phyloP scores from a whole-genome alignment of 1,140 invertebrate genomes.

The Zaprionus kolodkinae region DNA sequence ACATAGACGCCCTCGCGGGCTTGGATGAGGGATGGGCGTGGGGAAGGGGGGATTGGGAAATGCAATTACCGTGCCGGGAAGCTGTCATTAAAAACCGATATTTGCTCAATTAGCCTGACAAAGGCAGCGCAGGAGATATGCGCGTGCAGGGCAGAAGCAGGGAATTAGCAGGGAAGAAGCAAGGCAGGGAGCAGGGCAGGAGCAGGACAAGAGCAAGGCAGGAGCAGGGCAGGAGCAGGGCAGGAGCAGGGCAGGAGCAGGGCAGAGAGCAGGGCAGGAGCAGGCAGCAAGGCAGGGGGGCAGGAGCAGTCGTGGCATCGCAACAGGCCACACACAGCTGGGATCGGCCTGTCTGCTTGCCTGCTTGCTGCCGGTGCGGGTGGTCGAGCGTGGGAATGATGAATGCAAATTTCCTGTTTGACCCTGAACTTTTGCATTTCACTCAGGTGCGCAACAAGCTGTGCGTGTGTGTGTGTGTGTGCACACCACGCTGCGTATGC shows the following conservation, averaged over 20 bases:
- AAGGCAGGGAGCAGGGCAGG: too few species aligned
- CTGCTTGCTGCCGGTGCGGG: background rate
- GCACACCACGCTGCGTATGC: slow-evolving; percentile 30
- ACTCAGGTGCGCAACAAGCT: slow-evolving; percentile 36
- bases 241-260: too few species aligned
- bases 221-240: too few species aligned
- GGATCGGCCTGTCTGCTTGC: background rate
- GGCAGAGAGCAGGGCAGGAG: too few species aligned
- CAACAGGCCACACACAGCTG: slow-evolving; percentile 1
- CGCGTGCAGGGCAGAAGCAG: too few species aligned
- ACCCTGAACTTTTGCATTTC: slow-evolving; percentile 72
- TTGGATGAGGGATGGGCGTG: background rate
- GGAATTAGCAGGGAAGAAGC: too few species aligned
- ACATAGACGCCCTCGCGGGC: background rate
- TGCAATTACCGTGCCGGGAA: slow-evolving; percentile 51
- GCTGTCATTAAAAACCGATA: slow-evolving; percentile 42
- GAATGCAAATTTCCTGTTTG: slow-evolving; percentile 54
- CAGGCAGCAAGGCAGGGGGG: too few species aligned
- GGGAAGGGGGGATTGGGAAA: slow-evolving; percentile 12
- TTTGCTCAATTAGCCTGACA: slow-evolving; percentile 46
- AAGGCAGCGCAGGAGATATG: background rate
- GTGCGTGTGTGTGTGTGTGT: background rate
- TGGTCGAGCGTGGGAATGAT: slow-evolving; percentile 34
- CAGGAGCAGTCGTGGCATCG: background rate
- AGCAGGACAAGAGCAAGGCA: too few species aligned